These are phyloP conservation scores for Scartelaos histophorus DNA, from an alignment of 2,113 vertebrate genomes.

Conservation along the genomic window DNA sequence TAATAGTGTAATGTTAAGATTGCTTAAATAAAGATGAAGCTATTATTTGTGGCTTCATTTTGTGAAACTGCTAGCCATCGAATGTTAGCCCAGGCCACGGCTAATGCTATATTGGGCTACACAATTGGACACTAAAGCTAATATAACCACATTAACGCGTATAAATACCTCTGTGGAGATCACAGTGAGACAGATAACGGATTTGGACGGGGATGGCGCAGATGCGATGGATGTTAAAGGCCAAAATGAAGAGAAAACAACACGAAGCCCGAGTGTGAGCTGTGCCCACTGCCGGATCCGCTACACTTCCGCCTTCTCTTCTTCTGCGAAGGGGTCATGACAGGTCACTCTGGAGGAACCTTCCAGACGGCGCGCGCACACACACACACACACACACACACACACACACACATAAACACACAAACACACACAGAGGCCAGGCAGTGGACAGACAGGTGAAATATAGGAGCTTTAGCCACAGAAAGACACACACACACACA, in stretches of 20 bases:
- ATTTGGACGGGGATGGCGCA: conserved; percentile 40
- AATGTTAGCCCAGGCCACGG: conserved; percentile 45
- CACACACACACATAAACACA: no score
- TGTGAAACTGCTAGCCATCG: conserved; percentile 11
- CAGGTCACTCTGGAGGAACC: neutral
- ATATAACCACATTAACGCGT: neutral
- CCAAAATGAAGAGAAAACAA: conserved; percentile 47
- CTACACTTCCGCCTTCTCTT: conserved; percentile 54
- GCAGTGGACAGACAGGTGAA: no score
- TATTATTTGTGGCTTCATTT: neutral
- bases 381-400: no score
- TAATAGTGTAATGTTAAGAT: neutral
- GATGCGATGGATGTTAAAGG: conserved; percentile 52
- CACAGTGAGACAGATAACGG: conserved; percentile 34
- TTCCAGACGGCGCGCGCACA: neutral
- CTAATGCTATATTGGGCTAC: conserved; percentile 21
- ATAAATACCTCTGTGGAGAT: conserved; percentile 66
- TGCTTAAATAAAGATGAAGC: neutral
- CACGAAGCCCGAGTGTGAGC: conserved; percentile 42
- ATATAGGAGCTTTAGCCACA: no score
- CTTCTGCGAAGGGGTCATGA: conserved; percentile 13
- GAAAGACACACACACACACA: no score
- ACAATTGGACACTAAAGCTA: neutral
- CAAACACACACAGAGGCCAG: no score
- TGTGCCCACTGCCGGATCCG: conserved; percentile 26